Conservation (phyloP, 2,113 vertebrate species). For the Prunella fulvescens region DNA sequence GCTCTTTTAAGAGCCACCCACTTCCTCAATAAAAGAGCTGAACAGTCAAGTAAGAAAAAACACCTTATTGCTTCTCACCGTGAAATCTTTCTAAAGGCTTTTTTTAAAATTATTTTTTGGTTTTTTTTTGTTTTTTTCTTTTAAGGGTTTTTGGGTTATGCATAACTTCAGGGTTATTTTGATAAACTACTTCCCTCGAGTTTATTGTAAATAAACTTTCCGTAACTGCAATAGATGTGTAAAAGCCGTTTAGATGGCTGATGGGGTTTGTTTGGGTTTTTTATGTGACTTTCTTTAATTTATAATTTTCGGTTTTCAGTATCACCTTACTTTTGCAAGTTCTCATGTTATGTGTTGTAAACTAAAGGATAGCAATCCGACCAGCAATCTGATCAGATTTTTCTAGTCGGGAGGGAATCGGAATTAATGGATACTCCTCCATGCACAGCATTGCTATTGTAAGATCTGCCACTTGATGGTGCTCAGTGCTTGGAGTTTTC, state of each 20-base stretch:
- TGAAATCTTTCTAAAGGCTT: rapidly evolving
- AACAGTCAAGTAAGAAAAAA: too few relatives aligned
- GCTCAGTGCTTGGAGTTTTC: neutral
- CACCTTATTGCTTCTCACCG: rapidly evolving
- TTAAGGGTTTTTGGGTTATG: rapidly evolving
- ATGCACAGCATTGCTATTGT: rapidly evolving
- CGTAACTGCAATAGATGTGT: rapidly evolving
- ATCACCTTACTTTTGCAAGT: rapidly evolving
- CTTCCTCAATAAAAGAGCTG: too few relatives aligned
- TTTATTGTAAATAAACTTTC: rapidly evolving
- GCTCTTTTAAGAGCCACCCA: slow-evolving; percentile 63
- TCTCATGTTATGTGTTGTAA: rapidly evolving
- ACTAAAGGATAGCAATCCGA: rapidly evolving
- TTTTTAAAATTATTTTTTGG: too few relatives aligned
- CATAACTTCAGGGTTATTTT: rapidly evolving
- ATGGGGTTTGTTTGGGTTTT: rapidly evolving
- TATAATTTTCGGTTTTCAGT: rapidly evolving
- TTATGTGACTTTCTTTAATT: rapidly evolving
- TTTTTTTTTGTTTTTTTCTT: too few relatives aligned
- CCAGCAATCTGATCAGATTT: rapidly evolving
- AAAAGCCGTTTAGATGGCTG: rapidly evolving
- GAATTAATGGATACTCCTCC: rapidly evolving
- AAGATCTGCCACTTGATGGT: neutral
- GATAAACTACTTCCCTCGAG: rapidly evolving
- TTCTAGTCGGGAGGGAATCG: rapidly evolving